Conservation (phyloP, 2,888 invertebrate genomes). For the Pandemis corylana region DNA sequence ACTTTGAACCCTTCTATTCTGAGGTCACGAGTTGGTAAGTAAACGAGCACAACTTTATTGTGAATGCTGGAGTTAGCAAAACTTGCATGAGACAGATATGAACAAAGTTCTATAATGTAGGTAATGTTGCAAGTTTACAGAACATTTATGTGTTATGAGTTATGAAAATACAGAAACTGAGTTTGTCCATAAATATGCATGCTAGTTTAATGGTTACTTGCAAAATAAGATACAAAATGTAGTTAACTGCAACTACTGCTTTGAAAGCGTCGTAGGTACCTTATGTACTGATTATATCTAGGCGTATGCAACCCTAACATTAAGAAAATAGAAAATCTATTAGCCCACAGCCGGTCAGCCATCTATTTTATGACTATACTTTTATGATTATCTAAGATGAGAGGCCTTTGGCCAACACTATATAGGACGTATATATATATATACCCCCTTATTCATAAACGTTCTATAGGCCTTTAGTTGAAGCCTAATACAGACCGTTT, state of each 20-base stretch:
- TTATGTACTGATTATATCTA: too few species aligned
- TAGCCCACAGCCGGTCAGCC: too few species aligned
- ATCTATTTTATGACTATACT: too few species aligned
- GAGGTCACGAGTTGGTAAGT: slow-evolving; percentile 2
- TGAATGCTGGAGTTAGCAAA: background rate
- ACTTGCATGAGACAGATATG: slow-evolving; percentile 6
- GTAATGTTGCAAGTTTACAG: slow-evolving; percentile 45
- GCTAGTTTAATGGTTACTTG: background rate
- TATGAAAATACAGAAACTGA: slow-evolving; percentile 7
- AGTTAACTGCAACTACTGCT: background rate
- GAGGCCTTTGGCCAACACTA: too few species aligned
- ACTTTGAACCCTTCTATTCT: background rate
- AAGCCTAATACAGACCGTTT: too few species aligned
- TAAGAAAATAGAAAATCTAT: too few species aligned
- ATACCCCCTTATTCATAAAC: too few species aligned
- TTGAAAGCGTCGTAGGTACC: too few species aligned
- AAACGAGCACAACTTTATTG: slow-evolving; percentile 1
- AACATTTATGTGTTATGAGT: slow-evolving; percentile 10
- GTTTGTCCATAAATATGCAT: background rate
- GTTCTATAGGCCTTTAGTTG: too few species aligned
- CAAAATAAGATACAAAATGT: background rate
- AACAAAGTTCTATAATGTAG: slow-evolving; percentile 25
- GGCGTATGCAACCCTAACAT: too few species aligned
- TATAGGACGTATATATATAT: too few species aligned
- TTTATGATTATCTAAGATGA: too few species aligned